Conservation (phyloP, 2,797 vertebrate species). For the Sebastolobus alascanus region DNA sequence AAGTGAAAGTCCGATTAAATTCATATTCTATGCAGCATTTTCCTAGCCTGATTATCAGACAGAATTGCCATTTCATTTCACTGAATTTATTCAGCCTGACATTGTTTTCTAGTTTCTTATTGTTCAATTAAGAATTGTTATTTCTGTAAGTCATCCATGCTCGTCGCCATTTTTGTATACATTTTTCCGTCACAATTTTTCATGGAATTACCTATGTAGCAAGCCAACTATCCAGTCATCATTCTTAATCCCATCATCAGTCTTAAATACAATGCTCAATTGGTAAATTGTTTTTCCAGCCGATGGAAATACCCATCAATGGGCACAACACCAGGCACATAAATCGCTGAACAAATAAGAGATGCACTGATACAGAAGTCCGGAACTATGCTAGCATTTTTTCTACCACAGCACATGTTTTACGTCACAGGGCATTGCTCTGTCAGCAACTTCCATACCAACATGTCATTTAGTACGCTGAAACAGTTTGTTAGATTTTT, state of each 20-base stretch:
- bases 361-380: not conserved
- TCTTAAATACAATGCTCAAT: not conserved
- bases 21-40: not conserved
- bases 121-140: not conserved
- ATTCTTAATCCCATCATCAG: not conserved
- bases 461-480: no score
- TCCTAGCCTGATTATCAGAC: no score
- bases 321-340: not conserved
- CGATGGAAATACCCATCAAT: not conserved
- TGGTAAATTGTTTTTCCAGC: not conserved
- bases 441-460: not conserved
- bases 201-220: not conserved
- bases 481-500: no score
- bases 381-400: not conserved
- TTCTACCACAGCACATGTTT: slow-evolving; percentile 7
- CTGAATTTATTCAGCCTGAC: not conserved
- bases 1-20: not conserved
- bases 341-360: not conserved
- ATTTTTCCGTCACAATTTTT: not conserved
- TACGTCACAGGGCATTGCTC: not conserved
- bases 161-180: not conserved
- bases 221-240: not conserved
- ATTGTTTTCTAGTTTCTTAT: not conserved
- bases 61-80: not conserved
- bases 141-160: not conserved